phyloP scores from a whole-genome alignment of 2,113 vertebrate species.

The Urocitellus parryii region DNA sequence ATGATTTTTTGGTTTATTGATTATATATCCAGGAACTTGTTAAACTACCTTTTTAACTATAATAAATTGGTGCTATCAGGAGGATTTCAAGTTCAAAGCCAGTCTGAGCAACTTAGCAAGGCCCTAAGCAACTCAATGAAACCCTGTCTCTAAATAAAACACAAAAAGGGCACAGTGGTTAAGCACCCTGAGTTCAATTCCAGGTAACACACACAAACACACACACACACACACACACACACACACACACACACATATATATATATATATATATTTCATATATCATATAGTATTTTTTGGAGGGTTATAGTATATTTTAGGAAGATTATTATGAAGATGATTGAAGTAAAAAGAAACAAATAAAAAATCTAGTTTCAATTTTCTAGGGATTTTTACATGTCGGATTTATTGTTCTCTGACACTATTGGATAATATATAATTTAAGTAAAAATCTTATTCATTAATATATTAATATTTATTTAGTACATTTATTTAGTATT shows the following conservation, averaged over 20 bases:
- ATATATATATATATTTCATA: slow-evolving; percentile 3
- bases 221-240: too few relatives aligned
- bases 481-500: not conserved
- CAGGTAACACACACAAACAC: too few relatives aligned
- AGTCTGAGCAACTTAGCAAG: too few relatives aligned
- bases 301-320: not conserved
- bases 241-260: too few relatives aligned
- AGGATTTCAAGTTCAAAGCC: too few relatives aligned
- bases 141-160: too few relatives aligned
- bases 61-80: not conserved
- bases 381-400: not conserved
- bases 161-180: too few relatives aligned
- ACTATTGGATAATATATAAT: not conserved
- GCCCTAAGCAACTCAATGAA: too few relatives aligned
- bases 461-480: slow-evolving; percentile 18
- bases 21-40: slow-evolving; percentile 45
- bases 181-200: too few relatives aligned
- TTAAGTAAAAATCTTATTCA: slow-evolving; percentile 27
- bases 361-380: not conserved
- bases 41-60: slow-evolving; percentile 20
- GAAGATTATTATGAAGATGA: slow-evolving; percentile 14
- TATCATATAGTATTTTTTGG: not conserved
- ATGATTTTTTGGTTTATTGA: slow-evolving; percentile 34
- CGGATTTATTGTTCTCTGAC: slow-evolving; percentile 2
- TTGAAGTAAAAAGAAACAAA: slow-evolving; percentile 18